Evolutionary conservation across 1,140 invertebrate genomes (phyloP), one percentile per base, ranked within the genome.

Genomic region (Drosophila varians): DNA sequence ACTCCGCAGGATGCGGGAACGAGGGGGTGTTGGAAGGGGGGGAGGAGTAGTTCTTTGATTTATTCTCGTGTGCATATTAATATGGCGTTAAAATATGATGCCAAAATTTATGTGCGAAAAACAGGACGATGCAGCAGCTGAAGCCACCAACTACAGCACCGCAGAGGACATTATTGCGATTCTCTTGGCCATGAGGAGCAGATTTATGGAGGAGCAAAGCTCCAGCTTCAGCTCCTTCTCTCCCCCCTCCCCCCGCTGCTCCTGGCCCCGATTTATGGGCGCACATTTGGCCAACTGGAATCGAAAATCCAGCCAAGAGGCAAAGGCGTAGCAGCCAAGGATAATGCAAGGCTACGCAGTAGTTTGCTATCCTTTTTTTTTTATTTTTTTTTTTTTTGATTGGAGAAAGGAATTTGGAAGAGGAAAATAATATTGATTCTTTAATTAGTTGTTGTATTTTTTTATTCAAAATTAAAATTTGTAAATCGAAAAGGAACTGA

Each of bases 81-180:
- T 86, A 87, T 86, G 82, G 80, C 80, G 82, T 86, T 86, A 86
- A 86, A 87, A 86, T 86, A 86, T 86, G 80, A 86, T 86, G 77
- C 82, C 73, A 51, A 86, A 86, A 86, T 87, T 77, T 87, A 77
- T 87, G 82, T 87, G 82, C 77, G 80, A 61, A 75, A 83, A 83
- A 83, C 60, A 62, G 64, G 49, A 42, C 51, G 57, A 55, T 51
- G 60, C 78, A 61, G 53, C 54, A 74, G 36, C 46, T 66, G 45
- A 66, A 65, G 64, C 64, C 64, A 68, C 61, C 61, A 68, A 66
- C 62, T 66, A 66, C 62, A 66, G 62, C 62, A 66, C 64, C 64
- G 45, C 64, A 68, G 72, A 72, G 76, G 78, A 79, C 77, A 80
- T 80, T 80, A 80, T 77, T 80, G 77, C 77, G 66, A 71, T 60